Base-by-base conservation (phyloP, 2,797 vertebrate species). In the Acipenser oxyrinchus region DNA sequence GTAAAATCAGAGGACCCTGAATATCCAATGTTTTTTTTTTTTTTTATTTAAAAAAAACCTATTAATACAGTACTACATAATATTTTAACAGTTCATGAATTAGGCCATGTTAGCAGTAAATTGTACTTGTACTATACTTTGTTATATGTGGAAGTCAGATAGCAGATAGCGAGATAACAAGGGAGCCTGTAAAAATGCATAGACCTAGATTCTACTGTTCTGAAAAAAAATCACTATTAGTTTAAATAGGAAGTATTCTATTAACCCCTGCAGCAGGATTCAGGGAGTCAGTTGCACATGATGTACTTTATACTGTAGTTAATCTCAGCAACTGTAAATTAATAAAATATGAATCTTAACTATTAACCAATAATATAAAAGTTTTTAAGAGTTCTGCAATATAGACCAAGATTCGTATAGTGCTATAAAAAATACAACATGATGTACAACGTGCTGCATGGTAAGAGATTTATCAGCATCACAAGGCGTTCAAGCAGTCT, bases 1-100 rank as follows among this genome's bases (percentile, higher is more conserved):
- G 15, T n/a, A 11, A 10, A 10, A 60, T 58, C 53, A 65, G 48
- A 9, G 51, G 37, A 10, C 51, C 12, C 18, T 50, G 18, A 48
- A 11, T 53, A 11, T 15, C 58, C 66, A 48, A 69, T 48, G 48
- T 37, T 49, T 62, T 51, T n/a, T 12, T 69, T 15, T 12, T 59
- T 13, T 60, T 9, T 8, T 8, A 67, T 48, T 72, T 69, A 64
- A 78, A 63, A 62, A 74, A 78, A 72, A 72, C 70, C 1, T 65
- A 79, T 81, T 75, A 82, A 83, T 78, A 81, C 67, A 73, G 55
- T 57, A 6, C 55, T 10, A 12, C 8, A 57, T 10, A 6, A 57
- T 6, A 6, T 11, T 11, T 10, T 12, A 58, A 13, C 55, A 10
- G 6, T 6, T 12, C 11, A 58, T 58, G 11, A 37, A 58, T n/a